Evolutionary conservation across 2,113 vertebrate genomes (phyloP), one percentile per base, ranked within the genome.

Genomic region (Monopterus albus): DNA sequence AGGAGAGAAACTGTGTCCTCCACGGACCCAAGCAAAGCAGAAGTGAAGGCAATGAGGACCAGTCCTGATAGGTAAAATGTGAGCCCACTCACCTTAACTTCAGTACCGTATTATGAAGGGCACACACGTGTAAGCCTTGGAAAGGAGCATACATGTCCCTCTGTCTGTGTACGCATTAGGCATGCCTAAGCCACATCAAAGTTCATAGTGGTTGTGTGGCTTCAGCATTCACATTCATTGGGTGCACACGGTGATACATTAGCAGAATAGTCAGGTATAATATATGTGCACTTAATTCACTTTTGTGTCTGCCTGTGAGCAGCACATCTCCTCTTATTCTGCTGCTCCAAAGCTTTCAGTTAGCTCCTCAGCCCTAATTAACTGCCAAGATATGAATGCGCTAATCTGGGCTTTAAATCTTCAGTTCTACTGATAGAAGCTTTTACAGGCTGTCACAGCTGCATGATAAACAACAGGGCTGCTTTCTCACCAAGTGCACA

Each of bases 341-440:
- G 79, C 75, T 18, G 59, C 79, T 81, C 75, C 74, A 59, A 51
- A 73, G 81, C 77, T 83, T 85, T 86, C 73, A 76, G 69, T 88
- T 82, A 77, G 72, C 84, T 73, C 55, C 77, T 74, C 81, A 68
- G 67, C 66, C 49, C 79, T 90, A 91, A 89, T 91, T 89, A 91
- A 87, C 87, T 88, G 87, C 82, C 69, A 76, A 82, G 83, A 87
- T 86, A 87, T 87, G 86, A 89, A 85, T 73, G 81, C 21, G 33
- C 79, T 90, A 87, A 89, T 86, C 87, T 81, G 78, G 46, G 9
- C 72, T 81, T 71, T 85, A 85, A 89, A 88, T 91, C 86, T 84
- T 75, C 68, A 55, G 52, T 83, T 86, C 75, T 77, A 71, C 76
- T 68, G 79, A 86, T 80, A 82, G 88, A 88, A 85, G 88, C 81